Conservation (phyloP, 2,797 vertebrate genomes). For the Syndactyla subalaris region DNA sequence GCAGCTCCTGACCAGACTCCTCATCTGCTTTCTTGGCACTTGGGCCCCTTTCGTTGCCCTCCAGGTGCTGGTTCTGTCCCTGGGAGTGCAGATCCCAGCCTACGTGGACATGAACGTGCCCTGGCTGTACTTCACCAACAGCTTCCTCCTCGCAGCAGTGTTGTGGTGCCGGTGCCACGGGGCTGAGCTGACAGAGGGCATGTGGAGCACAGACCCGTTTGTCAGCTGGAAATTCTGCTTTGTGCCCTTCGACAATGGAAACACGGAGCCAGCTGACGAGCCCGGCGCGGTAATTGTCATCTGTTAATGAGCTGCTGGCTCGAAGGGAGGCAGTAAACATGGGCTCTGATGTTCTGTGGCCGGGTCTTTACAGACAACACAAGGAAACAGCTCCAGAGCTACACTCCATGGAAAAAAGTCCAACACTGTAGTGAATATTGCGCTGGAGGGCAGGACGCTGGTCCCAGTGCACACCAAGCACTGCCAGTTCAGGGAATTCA, state of each 20-base stretch:
- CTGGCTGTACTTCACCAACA: conserved; percentile 89
- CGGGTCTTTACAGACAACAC: rapidly evolving
- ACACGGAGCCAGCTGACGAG: conserved; percentile 64
- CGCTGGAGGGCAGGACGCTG: neutral
- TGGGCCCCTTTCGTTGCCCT: conserved; percentile 84
- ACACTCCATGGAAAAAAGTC: neutral
- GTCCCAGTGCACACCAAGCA: neutral
- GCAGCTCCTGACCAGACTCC: conserved; percentile 69
- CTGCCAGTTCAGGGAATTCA: neutral
- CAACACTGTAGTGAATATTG: rapidly evolving
- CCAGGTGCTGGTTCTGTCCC: conserved; percentile 69
- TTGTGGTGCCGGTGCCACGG: conserved; percentile 77
- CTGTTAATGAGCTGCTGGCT: conserved; percentile 49
- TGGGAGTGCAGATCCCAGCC: conserved; percentile 78
- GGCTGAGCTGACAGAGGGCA: conserved; percentile 44
- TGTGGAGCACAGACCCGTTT: conserved; percentile 80
- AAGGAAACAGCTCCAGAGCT: neutral
- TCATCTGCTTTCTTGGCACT: conserved; percentile 79
- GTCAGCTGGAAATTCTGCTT: conserved; percentile 86
- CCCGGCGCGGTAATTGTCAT: conserved; percentile 36
- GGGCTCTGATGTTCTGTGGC: neutral
- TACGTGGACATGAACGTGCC: conserved; percentile 86
- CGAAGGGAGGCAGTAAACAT: neutral
- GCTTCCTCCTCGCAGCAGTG: conserved; percentile 79
- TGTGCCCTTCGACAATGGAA: conserved; percentile 64